Evolutionary conservation across 2,888 invertebrate species (phyloP).

Genomic region (Fabriciana adippe): DNA sequence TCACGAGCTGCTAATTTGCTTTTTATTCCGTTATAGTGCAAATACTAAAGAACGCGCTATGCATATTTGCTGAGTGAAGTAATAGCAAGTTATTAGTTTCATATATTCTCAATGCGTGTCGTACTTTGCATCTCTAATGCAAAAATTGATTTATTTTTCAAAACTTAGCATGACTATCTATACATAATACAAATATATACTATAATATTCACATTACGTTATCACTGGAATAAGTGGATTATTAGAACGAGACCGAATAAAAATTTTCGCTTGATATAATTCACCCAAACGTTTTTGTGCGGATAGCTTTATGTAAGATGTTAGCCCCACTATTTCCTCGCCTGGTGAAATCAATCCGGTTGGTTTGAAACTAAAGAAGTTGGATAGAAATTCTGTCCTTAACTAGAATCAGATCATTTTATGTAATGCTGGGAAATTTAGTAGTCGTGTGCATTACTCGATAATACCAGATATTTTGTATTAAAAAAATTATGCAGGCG

Average conservation of each 20-base stretch:
- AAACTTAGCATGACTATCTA: slow-evolving; percentile 3
- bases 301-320: slow-evolving; percentile 22
- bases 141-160: slow-evolving; percentile 13
- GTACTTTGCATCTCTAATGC: background rate
- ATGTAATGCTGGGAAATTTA: slow-evolving; percentile 17
- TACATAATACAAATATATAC: slow-evolving; percentile 21
- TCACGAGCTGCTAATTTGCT: no score
- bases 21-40: no score
- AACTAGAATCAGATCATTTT: slow-evolving; percentile 21
- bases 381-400: slow-evolving; percentile 25
- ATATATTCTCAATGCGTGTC: no score
- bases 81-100: no score
- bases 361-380: slow-evolving; percentile 23
- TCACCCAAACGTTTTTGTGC: slow-evolving; percentile 34
- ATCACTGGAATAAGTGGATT: slow-evolving; percentile 62
- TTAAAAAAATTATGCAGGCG: no score
- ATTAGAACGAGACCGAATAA: slow-evolving; percentile 64
- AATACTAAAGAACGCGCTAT: no score
- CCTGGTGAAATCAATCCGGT: slow-evolving; percentile 26
- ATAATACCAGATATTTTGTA: no score
- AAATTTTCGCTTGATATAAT: slow-evolving; percentile 65
- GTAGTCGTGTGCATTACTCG: slow-evolving; percentile 4
- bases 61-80: no score
- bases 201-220: slow-evolving; percentile 49
- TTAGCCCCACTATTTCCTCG: slow-evolving; percentile 17